Base-by-base conservation (phyloP, 2,797 vertebrate species). In the Mormyrops boulengeri region DNA sequence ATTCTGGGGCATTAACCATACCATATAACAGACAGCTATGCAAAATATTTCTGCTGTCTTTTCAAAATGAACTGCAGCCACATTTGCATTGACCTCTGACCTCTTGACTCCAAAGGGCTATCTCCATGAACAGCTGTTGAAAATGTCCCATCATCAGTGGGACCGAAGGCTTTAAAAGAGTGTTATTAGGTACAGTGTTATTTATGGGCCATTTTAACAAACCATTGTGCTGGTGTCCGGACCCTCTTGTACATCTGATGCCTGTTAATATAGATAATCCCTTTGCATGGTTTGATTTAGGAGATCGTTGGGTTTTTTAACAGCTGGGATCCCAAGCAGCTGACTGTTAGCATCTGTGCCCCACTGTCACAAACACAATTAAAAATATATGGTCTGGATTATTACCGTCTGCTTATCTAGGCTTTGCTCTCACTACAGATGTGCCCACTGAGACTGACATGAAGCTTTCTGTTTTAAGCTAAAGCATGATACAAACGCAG, bases 311-410 rank as follows among this genome's bases (percentile, higher is more conserved):
- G 66, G 30, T 38, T 38, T 80, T 41, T 44, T 19, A 80, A 44
- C 34, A n/a, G 73, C 73, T 41, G 73, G 38, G 41, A 80, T n/a
- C 7, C 7, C 73, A 44, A 41, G 19, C 73, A 80, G 73, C 14
- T 80, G 73, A 80, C 38, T 44, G 17, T 80, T 44, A 80, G 73
- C 73, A 80, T 80, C 73, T 80, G 73, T 41, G 73, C 41, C 17
- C 17, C 5, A 80, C 19, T 44, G 34, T 44, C 14, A 41, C 73
- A 80, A 80, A 80, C 34, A 44, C 66, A 73, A 73, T 73, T 73
- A 73, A 73, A 73, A 73, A 38, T 73, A 73, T 73, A 73, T 73
- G 66, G 66, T 73, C 66, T 73, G 66, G 66, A 73, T 73, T 73
- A 73, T 73, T 38, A 38, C 66, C 66, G 14, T 73, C 66, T 73